Evolutionary conservation across 2,888 invertebrate genomes (phyloP).

Genomic region (Dione juno): DNA sequence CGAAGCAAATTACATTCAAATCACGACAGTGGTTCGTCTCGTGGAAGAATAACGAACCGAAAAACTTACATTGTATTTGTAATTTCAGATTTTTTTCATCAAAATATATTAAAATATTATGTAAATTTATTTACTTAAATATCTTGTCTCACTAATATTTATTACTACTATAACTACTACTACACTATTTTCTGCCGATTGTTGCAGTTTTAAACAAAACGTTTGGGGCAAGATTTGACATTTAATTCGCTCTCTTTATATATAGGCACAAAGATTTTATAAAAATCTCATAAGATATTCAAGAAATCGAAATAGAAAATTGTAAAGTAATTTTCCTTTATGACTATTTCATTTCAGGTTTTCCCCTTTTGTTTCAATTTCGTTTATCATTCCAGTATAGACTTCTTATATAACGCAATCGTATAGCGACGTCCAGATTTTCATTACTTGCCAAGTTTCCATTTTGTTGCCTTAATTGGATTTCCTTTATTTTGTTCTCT

Average conservation of each 20-base stretch:
- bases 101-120: too few species aligned
- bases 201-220: too few species aligned
- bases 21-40: too few species aligned
- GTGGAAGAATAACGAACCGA: too few species aligned
- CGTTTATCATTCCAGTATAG: constrained; percentile 24
- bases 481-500: constrained; percentile 14
- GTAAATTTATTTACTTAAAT: too few species aligned
- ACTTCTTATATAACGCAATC: constrained; percentile 22
- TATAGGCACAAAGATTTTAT: neutral
- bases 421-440: constrained; percentile 6
- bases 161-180: too few species aligned
- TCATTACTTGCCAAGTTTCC: constrained; percentile 20
- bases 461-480: constrained; percentile 17
- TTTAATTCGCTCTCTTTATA: too few species aligned
- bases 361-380: constrained; percentile 16
- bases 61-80: too few species aligned
- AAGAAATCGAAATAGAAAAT: constrained; percentile 1
- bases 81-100: too few species aligned
- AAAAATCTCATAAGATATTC: neutral
- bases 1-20: neutral
- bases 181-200: too few species aligned
- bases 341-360: constrained; percentile 16
- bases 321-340: constrained; percentile 20
- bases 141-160: too few species aligned
- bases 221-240: too few species aligned